These are phyloP conservation scores for Caenorhabditis doughertyi DNA, from an alignment of 2,888 invertebrate genomes.

Conservation along the genomic window DNA sequence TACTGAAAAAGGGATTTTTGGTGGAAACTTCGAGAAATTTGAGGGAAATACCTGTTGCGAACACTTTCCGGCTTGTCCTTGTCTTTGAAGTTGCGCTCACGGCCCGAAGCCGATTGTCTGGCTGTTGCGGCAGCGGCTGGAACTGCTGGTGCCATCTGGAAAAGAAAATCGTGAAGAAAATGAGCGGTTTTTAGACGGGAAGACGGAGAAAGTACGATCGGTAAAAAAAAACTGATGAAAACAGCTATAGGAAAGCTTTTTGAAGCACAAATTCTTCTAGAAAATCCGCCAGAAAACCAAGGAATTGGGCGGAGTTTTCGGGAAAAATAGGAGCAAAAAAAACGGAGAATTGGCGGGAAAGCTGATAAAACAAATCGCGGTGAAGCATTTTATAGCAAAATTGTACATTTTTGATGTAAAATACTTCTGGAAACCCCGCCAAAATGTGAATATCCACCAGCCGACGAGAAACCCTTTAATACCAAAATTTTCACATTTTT, in stretches of 20 bases:
- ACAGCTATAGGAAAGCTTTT: too few species aligned
- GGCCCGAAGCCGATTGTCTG: slow-evolving; percentile 68
- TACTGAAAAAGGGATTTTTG: slow-evolving; percentile 88
- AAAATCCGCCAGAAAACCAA: too few species aligned
- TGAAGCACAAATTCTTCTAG: background rate
- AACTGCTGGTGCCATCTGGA: slow-evolving; percentile 66
- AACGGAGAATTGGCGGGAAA: too few species aligned
- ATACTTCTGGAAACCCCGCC: too few species aligned
- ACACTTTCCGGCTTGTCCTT: slow-evolving; percentile 88
- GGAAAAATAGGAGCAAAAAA: too few species aligned
- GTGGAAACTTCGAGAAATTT: background rate
- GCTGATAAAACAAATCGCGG: too few species aligned
- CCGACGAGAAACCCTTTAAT: too few species aligned
- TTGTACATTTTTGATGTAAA: background rate
- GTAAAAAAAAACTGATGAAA: background rate
- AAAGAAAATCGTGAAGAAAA: background rate
- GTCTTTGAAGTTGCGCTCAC: slow-evolving; percentile 83
- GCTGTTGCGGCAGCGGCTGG: slow-evolving; percentile 61
- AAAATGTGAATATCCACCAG: too few species aligned
- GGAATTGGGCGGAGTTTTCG: too few species aligned
- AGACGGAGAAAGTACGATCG: background rate
- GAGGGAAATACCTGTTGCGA: slow-evolving; percentile 67
- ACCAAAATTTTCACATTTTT: too few species aligned
- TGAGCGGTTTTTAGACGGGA: background rate
- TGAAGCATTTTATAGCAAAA: background rate